A percentile compares a stretch with the other conserved stretches of the same genome.
Evolutionary conservation across 2,888 invertebrate species (phyloP).

Genomic region (Microchrysa polita): DNA sequence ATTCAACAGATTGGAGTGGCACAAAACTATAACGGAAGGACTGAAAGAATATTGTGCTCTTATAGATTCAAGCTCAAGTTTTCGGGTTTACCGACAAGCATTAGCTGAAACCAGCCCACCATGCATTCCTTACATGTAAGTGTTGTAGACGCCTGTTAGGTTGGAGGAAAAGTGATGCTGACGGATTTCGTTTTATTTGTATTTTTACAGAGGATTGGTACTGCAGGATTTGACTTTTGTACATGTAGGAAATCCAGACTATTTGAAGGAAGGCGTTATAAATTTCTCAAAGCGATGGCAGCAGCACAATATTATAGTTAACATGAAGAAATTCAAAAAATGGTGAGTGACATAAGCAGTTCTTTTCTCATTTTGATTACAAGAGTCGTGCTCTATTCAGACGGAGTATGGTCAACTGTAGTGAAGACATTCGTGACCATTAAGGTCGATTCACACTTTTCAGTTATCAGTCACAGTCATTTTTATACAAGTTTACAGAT

Average conservation of each 20-base stretch:
- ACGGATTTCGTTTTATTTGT: neutral
- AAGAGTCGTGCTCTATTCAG: no score
- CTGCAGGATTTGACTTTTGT: conserved; percentile 99
- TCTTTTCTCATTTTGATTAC: no score
- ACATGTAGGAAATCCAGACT: conserved; percentile 95
- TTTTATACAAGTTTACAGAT: no score
- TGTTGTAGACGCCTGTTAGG: conserved; percentile 53
- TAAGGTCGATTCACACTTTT: no score
- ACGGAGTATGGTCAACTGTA: no score
- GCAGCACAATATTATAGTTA: conserved; percentile 97
- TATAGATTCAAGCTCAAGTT: conserved; percentile 98
- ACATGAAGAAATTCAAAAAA: conserved; percentile 97
- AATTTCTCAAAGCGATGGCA: conserved; percentile 99
- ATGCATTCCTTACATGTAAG: conserved; percentile 99
- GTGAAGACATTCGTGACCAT: no score
- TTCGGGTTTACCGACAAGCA: conserved; percentile 95
- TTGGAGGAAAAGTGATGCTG: neutral
- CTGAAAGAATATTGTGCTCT: conserved; percentile 94
- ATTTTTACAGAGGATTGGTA: conserved; percentile 85
- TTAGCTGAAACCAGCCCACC: conserved; percentile 95
- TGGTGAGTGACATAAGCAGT: conserved; percentile 76
- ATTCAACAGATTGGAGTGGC: conserved; percentile 86
- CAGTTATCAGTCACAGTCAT: no score
- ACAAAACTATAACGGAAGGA: conserved; percentile 89
- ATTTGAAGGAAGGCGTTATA: conserved; percentile 84